Evolutionary conservation across 2,888 invertebrate genomes (phyloP).

Genomic region (Bursaphelenchus okinawaensis): DNA sequence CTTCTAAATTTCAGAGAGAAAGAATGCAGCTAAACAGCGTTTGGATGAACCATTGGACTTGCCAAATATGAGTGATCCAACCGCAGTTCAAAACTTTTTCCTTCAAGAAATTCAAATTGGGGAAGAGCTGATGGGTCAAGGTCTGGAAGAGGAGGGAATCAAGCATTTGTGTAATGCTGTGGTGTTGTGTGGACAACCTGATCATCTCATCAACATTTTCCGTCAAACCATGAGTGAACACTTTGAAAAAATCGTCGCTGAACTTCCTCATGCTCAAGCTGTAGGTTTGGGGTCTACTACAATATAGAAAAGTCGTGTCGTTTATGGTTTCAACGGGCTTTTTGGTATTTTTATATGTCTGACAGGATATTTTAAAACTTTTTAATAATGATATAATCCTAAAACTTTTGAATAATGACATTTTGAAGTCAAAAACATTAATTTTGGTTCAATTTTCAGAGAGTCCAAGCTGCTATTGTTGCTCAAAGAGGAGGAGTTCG

Average conservation of each 20-base stretch:
- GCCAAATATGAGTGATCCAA: conserved; percentile 84
- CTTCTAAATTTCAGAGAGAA: conserved; percentile 4
- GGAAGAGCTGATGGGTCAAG: conserved; percentile 74
- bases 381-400: too few relatives aligned
- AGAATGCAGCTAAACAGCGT: not conserved
- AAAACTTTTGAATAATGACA: too few relatives aligned
- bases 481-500: not conserved
- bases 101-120: conserved; percentile 80
- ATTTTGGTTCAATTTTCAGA: too few relatives aligned
- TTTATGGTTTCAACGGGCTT: too few relatives aligned
- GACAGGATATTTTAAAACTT: too few relatives aligned
- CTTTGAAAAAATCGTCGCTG: conserved; percentile 67
- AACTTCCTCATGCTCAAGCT: conserved; percentile 12
- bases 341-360: too few relatives aligned
- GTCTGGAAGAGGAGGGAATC: conserved; percentile 71
- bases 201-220: conserved; percentile 78
- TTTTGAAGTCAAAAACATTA: too few relatives aligned
- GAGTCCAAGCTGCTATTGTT: not conserved
- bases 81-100: conserved; percentile 86
- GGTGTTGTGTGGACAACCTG: conserved; percentile 91
- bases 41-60: conserved; percentile 57
- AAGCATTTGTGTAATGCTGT: conserved; percentile 94
- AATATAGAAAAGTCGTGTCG: too few relatives aligned
- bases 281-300: too few relatives aligned
- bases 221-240: conserved; percentile 91